Base-by-base conservation (phyloP, 2,113 vertebrate species). In the Cepphus grylle region DNA sequence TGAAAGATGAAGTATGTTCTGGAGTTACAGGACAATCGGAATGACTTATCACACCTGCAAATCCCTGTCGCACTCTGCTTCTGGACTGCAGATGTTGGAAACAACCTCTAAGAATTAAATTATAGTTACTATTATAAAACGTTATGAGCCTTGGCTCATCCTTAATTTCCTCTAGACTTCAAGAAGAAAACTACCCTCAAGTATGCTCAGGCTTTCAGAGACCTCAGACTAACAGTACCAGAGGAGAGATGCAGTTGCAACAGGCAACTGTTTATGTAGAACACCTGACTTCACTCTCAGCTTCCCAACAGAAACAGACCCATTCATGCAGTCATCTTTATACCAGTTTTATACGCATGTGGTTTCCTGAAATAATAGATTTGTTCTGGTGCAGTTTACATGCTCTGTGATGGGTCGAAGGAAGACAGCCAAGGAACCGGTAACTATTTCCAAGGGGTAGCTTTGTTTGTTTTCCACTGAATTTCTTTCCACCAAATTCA, bases 271-370 rank as follows among this genome's bases (percentile, higher is more conserved):
- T 9, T 50, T 15, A 42, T 15, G 11, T 8, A n/a, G 36, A 72
- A 34, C 15, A 29, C 15, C 47, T 30, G 49, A 69, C 19, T 12
- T 56, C 1, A 0, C 32, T 50, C 50, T 6, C 4, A 1, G 30
- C 58, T 63, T 22, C 69, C 25, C 56, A 36, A 14, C 17, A 47
- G 62, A 45, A 30, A 32, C 38, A 27, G 42, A 36, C 21, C 32
- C 1, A 0, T 36, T 52, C 45, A 21, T 2, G 6, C 12, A 45
- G 30, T 23, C 2, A 1, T 55, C 47, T 40, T 80, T n/a, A 43
- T 4, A 49, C 27, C 50, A 55, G 8, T 30, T 90, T 73, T 30
- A 63, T 11, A 63, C 14, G 26, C 47, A 18, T 1, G 2, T 26
- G 30, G 23, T 59, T 49, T 65, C 40, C 61, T 56, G 14, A 58